phyloP scores from a whole-genome alignment of 2,113 vertebrate species.

The Astur gentilis region DNA sequence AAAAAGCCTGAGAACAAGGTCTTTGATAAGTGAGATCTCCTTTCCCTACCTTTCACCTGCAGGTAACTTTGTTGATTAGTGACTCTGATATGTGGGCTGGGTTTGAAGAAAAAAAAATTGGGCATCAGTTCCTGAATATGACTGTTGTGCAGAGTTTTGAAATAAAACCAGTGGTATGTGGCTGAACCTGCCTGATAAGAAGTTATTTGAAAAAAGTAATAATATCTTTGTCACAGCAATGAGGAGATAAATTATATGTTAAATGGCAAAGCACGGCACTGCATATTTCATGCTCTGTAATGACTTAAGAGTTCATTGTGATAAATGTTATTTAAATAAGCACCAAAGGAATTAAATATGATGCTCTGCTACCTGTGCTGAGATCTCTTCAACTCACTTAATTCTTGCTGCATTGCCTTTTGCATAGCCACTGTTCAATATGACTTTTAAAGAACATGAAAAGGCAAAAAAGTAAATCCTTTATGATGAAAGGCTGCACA shows the following conservation, averaged over 20 bases:
- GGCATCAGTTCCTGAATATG: not conserved
- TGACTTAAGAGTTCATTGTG: constrained; percentile 11
- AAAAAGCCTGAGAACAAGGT: not conserved
- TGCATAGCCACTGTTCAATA: not conserved
- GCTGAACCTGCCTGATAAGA: constrained; percentile 31
- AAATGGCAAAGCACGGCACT: constrained; percentile 27
- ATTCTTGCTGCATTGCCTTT: not conserved
- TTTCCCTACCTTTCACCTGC: not conserved
- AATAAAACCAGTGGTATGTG: not conserved
- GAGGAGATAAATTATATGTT: constrained; percentile 42
- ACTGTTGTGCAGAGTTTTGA: not conserved
- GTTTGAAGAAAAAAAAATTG: not conserved
- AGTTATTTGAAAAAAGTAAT: not conserved
- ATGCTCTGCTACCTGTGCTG: not conserved
- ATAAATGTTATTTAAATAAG: constrained; percentile 37
- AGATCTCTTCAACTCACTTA: not conserved
- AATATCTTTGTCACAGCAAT: not conserved
- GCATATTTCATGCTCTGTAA: constrained; percentile 39
- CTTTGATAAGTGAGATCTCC: not conserved
- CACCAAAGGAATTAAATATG: constrained; percentile 13
- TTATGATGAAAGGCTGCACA: not conserved
- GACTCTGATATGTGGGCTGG: not conserved
- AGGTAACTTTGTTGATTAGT: not conserved
- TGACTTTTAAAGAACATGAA: not conserved
- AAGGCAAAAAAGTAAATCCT: not conserved